These are phyloP conservation scores for Megaptera novaeangliae DNA, from an alignment of 2,113 vertebrate species.

Conservation along the genomic window DNA sequence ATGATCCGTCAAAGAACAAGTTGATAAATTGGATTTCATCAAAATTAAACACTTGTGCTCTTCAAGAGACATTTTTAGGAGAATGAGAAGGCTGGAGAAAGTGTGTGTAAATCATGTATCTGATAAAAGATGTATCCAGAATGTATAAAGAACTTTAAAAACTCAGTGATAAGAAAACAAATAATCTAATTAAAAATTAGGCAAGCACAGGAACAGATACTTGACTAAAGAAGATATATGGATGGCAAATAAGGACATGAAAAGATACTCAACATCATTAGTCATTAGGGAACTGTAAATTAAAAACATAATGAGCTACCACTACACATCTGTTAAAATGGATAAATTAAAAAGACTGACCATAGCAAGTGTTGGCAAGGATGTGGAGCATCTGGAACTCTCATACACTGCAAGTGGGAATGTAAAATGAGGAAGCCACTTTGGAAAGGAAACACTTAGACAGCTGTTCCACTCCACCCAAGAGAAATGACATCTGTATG, in stretches of 20 bases:
- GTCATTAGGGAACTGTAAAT: background rate
- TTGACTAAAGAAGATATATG: background rate
- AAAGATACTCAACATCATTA: background rate
- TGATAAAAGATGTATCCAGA: background rate
- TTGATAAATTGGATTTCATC: background rate
- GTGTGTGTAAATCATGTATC: background rate
- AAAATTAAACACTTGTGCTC: background rate
- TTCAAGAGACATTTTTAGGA: background rate
- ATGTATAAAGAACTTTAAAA: background rate
- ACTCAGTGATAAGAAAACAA: background rate
- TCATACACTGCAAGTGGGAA: background rate
- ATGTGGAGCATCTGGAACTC: background rate
- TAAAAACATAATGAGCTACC: background rate
- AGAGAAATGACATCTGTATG: accelerated
- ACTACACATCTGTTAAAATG: background rate
- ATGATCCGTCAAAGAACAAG: background rate
- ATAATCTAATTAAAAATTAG: background rate
- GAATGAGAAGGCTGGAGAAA: background rate
- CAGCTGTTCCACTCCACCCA: background rate
- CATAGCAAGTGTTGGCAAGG: background rate
- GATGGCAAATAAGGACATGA: background rate
- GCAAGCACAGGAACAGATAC: background rate
- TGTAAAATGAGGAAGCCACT: background rate
- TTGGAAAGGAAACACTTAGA: background rate
- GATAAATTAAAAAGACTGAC: background rate